Base-by-base conservation (phyloP, 2,888 invertebrate species). In the Agrotis segetum region DNA sequence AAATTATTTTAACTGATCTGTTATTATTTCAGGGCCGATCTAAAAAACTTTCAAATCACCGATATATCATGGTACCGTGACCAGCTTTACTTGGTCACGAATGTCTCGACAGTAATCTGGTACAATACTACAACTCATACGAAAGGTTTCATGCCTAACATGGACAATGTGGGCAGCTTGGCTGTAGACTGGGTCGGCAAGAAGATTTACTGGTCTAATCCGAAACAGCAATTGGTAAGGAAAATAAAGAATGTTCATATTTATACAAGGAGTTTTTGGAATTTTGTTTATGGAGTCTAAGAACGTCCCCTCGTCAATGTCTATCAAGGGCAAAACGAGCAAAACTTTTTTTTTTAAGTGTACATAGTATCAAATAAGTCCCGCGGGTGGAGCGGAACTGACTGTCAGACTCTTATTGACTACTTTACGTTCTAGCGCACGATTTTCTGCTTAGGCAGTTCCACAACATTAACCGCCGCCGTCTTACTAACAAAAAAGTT, bases 111-210 rank as follows among this genome's bases (percentile, higher is more conserved):
- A 29, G 97, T 98, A 0, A 97, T 97, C 90, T 97, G 97, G 95
- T 98, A 97, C 87, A 98, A 98, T 87, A 96, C 97, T 14, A 97
- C 97, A 0, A 97, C 96, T 5, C 96, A 96, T 62, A 91, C 95
- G 58, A 96, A 96, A 64, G 97, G 96, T 0, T 93, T 96, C 59
- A 94, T 98, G 89, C 91, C 94, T 0, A 97, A 97, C 88, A 96
- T 98, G 92, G 97, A 97, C 72, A 97, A 98, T 29, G 98, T 98
- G 0, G 97, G 97, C 1, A 98, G 98, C 85, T 96, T 99, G 65
- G 98, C 98, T 0, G 98, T 98, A 17, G 99, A 99, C 89, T 99
- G 99, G 99, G 97, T 99, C 62, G 99, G 98, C 2, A 97, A 97
- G 82, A 98, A 98, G 89, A 95, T 99, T 13, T 99, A 99, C 90